phyloP scores from a whole-genome alignment of 2,797 vertebrate species.

The Darevskia nairensis region DNA sequence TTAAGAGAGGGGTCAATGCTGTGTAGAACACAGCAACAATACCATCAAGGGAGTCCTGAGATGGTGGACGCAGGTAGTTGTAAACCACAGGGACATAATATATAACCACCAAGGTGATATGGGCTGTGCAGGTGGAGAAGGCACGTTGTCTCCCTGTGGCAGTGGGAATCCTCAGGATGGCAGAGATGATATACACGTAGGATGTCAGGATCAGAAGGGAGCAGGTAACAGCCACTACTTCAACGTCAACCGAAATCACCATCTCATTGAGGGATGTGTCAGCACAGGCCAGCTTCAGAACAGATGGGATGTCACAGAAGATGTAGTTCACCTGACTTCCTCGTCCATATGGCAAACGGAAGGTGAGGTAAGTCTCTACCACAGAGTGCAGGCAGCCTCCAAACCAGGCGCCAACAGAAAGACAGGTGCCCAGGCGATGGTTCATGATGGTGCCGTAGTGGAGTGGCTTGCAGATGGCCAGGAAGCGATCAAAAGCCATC shows the following conservation, averaged over 20 bases:
- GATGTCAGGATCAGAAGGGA: conserved; percentile 70
- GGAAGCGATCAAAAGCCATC: neutral
- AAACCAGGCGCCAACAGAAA: conserved; percentile 13
- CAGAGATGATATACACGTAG: conserved; percentile 65
- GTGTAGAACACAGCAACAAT: conserved; percentile 67
- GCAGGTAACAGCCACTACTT: conserved; percentile 66
- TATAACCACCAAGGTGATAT: conserved; percentile 53
- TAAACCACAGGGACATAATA: conserved; percentile 70
- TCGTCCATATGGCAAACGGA: conserved; percentile 59
- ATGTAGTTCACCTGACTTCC: conserved; percentile 61
- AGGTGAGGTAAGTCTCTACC: conserved; percentile 48
- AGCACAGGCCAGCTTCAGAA: conserved; percentile 68
- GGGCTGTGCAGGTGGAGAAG: conserved; percentile 72
- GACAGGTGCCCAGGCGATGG: conserved; percentile 33
- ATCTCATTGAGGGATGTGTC: conserved; percentile 63
- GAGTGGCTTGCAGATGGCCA: conserved; percentile 12
- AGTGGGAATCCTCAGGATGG: conserved; percentile 66
- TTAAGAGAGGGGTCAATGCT: conserved; percentile 69
- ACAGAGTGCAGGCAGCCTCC: neutral
- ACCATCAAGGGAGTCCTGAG: conserved; percentile 57
- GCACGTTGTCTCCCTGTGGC: conserved; percentile 41
- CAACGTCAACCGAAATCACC: conserved; percentile 67
- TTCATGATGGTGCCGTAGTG: conserved; percentile 54
- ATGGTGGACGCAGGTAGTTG: conserved; percentile 66
- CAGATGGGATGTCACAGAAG: conserved; percentile 71